Evolutionary conservation across 2,113 vertebrate species (phyloP).

Genomic region (Tachysurus fulvidraco): DNA sequence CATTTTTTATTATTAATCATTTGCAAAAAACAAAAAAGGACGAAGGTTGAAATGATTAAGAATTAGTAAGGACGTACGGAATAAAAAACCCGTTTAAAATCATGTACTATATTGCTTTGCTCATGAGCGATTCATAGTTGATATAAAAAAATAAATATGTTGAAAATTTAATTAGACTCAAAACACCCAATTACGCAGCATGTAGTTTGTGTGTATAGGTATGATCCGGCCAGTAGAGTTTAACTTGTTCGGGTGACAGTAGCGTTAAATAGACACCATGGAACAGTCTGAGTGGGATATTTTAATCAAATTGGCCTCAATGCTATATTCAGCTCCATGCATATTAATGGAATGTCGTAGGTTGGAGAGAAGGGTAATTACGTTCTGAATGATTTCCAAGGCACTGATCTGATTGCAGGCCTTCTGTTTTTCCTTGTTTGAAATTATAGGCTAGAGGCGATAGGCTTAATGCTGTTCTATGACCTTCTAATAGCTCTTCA

Average conservation of each 20-base stretch:
- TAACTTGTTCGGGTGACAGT: conserved; percentile 31
- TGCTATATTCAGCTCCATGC: conserved; percentile 72
- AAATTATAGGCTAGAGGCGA: conserved; percentile 63
- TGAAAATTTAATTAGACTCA: background rate
- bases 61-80: conserved; percentile 54
- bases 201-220: conserved; percentile 6
- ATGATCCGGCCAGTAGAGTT: background rate
- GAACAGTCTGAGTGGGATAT: conserved; percentile 70
- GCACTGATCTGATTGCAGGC: conserved; percentile 75
- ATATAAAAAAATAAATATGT: background rate
- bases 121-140: background rate
- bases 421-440: conserved; percentile 73
- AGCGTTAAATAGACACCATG: conserved; percentile 66
- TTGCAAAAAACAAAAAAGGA: conserved; percentile 74
- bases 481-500: conserved; percentile 45
- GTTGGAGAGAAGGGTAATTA: conserved; percentile 75
- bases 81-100: background rate
- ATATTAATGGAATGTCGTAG: conserved; percentile 73
- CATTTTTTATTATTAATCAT: conserved; percentile 95
- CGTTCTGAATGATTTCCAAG: conserved; percentile 73
- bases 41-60: conserved; percentile 88
- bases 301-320: conserved; percentile 71
- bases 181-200: background rate
- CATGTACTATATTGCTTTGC: background rate
- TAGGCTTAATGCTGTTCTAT: conserved; percentile 47